Conservation (phyloP, 2,113 vertebrate genomes). For the Dipodomys merriami region DNA sequence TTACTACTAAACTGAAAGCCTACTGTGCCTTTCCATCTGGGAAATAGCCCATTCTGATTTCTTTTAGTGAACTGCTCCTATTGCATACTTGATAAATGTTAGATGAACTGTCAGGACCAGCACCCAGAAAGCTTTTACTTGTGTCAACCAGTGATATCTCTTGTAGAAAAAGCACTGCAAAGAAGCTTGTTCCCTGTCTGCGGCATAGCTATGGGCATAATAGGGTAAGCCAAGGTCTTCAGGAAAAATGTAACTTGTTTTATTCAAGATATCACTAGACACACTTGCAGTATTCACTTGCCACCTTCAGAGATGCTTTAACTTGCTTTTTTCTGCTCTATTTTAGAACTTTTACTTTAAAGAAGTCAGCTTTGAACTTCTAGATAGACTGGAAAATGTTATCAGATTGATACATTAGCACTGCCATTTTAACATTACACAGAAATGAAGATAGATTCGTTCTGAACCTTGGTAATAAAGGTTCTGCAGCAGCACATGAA, state of each 20-base stretch:
- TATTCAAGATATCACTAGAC: background rate
- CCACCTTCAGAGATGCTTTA: background rate
- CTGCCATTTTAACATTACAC: background rate
- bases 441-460: conserved; percentile 31
- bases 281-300: background rate
- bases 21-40: background rate
- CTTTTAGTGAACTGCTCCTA: no score
- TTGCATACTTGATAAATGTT: conserved; percentile 5
- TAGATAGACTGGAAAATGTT: background rate
- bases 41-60: no score
- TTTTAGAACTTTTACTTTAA: conserved; percentile 40
- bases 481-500: conserved; percentile 25
- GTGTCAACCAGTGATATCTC: background rate
- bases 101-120: conserved; percentile 7
- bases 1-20: background rate
- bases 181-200: background rate
- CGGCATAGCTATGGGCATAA: background rate
- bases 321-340: conserved; percentile 18
- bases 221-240: background rate
- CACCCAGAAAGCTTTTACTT: background rate
- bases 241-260: background rate
- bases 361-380: background rate
- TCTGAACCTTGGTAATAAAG: background rate
- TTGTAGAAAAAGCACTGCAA: background rate
- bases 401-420: background rate